Evolutionary conservation across 2,888 invertebrate species (phyloP).

Genomic region (Aleiodes testaceus): DNA sequence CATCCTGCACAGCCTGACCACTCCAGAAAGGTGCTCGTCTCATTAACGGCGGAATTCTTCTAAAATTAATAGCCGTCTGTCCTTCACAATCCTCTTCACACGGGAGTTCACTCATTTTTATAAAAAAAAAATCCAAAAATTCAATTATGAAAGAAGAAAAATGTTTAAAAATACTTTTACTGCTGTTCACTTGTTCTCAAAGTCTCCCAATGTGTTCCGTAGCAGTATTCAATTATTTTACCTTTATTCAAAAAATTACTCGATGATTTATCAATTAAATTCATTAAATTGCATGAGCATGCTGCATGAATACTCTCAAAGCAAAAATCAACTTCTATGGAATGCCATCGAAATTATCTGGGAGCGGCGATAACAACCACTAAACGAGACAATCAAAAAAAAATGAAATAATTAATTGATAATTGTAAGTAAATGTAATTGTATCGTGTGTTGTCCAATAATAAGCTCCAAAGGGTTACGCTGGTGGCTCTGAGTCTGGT

Average conservation of each 20-base stretch:
- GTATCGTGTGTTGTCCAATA: slow-evolving; percentile 54
- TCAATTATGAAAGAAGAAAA: background rate
- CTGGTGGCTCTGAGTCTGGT: slow-evolving; percentile 68
- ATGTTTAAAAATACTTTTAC: slow-evolving; percentile 26
- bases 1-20: slow-evolving; percentile 54
- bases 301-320: slow-evolving; percentile 50
- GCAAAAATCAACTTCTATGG: slow-evolving; percentile 20
- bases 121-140: slow-evolving; percentile 6
- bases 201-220: slow-evolving; percentile 1
- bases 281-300: slow-evolving; percentile 61
- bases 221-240: slow-evolving; percentile 38
- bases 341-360: slow-evolving; percentile 23
- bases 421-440: slow-evolving; percentile 59
- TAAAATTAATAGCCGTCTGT: slow-evolving; percentile 3
- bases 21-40: slow-evolving; percentile 58
- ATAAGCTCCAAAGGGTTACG: slow-evolving; percentile 67
- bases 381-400: slow-evolving; percentile 26
- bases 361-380: slow-evolving; percentile 37
- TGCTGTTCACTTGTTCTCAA: slow-evolving; percentile 28
- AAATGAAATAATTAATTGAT: background rate
- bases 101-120: slow-evolving; percentile 36
- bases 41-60: slow-evolving; percentile 47
- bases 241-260: slow-evolving; percentile 1
- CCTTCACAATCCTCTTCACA: slow-evolving; percentile 36
- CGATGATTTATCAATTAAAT: background rate